Base-by-base conservation (phyloP, 2,797 vertebrate species). In the Cyclopterus lumpus region DNA sequence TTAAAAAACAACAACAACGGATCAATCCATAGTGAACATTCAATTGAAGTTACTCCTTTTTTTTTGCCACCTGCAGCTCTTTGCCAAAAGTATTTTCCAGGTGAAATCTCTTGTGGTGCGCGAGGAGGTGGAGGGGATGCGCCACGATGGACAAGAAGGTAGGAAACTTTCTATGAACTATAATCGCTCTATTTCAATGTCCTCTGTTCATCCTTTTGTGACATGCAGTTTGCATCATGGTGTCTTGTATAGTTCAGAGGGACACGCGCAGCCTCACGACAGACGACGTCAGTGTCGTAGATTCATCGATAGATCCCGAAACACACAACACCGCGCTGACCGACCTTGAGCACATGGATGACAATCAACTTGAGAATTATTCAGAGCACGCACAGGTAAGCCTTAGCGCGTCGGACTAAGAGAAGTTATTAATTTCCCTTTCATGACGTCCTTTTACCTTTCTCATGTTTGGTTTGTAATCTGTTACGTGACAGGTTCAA, bases 21-120 rank as follows among this genome's bases (percentile, higher is more conserved):
- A 40, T 11, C 7, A 11, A 12, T 57, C 6, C 18, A 1, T 16
- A 40, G 11, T n/a, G 0, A 73, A n/a, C 28, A 6, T 24, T 49
- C 8, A 8, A 28, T 55, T 28, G 2, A 58, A 55, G 22, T 76
- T 1, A 38, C 9, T 42, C 0, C n/a, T 53, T 10, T 42, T 7
- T 36, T 80, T 64, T 70, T 83, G 9, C 49, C 48, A 67, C 77
- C 77, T 64, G 34, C 79, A 94, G 93, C 63, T 93, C 8, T 94
- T 92, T 78, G 62, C 67, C 28, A 76, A 57, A 49, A 85, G 26
- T 77, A 15, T 82, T 73, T 80, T 88, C 84, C 44, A 58, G 68
- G 14, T 42, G 22, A 83, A 85, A 70, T 5, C 5, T 63, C 16
- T 11, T 28, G 18, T 24, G 51, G 71, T 51, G 1, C 22, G 3